Conservation (phyloP, 2,113 vertebrate species). For the Chaetodon trifascialis region DNA sequence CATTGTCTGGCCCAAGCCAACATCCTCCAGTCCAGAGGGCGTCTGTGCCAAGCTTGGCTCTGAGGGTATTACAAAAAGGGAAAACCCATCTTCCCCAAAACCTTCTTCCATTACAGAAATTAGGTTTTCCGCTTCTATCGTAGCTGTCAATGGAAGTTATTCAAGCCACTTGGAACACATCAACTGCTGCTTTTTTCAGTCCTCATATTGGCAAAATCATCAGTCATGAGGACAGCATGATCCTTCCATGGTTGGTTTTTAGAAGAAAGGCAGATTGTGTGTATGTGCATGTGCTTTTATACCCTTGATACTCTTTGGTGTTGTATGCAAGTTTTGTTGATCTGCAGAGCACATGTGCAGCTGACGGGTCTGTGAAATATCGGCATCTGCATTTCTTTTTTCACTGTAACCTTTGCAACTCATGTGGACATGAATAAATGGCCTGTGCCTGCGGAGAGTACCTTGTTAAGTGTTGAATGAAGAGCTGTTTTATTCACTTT, state of each 20-base stretch:
- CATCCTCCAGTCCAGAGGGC: conserved; percentile 44
- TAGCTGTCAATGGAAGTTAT: conserved; percentile 72
- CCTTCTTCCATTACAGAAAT: conserved; percentile 68
- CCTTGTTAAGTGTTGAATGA: conserved; percentile 48
- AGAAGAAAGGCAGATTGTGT: conserved; percentile 39
- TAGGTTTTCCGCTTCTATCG: conserved; percentile 65
- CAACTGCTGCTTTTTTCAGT: conserved; percentile 48
- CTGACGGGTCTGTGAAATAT: conserved; percentile 61
- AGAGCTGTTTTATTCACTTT: conserved; percentile 39
- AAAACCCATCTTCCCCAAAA: conserved; percentile 65
- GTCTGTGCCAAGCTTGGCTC: conserved; percentile 67
- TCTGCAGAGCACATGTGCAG: conserved; percentile 52
- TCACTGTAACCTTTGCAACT: conserved; percentile 40
- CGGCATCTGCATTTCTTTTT: conserved; percentile 43
- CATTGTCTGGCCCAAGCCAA: conserved; percentile 51
- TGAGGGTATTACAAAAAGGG: conserved; percentile 57
- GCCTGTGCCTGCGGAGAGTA: conserved; percentile 11
- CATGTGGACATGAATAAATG: conserved; percentile 33
- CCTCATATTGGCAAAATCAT: conserved; percentile 60
- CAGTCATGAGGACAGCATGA: conserved; percentile 52
- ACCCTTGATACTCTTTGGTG: conserved; percentile 5
- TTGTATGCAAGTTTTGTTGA: conserved; percentile 38
- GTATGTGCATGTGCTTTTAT: conserved; percentile 26
- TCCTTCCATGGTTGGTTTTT: conserved; percentile 45
- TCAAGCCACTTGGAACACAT: conserved; percentile 71